A percentile compares a stretch with the other conserved stretches of the same genome.
These are phyloP conservation scores for Hylaea fasciaria DNA, from an alignment of 2,888 invertebrate species.

Conservation along the genomic window DNA sequence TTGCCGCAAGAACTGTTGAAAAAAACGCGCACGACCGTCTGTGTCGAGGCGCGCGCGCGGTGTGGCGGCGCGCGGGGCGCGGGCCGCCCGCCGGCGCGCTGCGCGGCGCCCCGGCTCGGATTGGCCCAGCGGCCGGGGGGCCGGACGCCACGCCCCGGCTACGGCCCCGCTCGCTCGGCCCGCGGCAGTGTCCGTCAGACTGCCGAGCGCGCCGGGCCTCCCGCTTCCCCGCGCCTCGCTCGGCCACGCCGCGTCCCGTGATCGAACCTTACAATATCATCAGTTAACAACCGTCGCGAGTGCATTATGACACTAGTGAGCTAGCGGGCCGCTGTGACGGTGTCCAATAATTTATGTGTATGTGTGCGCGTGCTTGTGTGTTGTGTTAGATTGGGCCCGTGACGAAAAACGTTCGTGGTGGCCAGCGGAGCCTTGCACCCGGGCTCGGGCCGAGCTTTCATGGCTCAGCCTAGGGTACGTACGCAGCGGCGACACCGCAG, in stretches of 20 bases:
- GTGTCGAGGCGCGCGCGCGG: conserved; percentile 65
- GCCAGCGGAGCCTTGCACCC: conserved; percentile 85
- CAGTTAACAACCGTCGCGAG: conserved; percentile 75
- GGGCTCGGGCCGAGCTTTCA: conserved; percentile 91
- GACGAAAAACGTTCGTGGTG: conserved; percentile 82
- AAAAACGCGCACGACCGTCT: conserved; percentile 68
- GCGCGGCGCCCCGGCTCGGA: conserved; percentile 37
- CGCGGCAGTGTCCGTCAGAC: conserved; percentile 84
- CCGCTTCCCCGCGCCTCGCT: conserved; percentile 83
- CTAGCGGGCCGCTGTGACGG: conserved; percentile 84
- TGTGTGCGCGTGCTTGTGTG: conserved; percentile 83
- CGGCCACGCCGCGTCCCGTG: conserved; percentile 80
- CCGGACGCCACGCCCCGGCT: conserved; percentile 64
- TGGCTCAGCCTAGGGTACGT: conserved; percentile 96
- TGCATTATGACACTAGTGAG: conserved; percentile 85
- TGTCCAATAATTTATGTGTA: conserved; percentile 78
- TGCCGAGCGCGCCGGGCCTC: conserved; percentile 85
- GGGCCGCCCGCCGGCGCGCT: conserved; percentile 29
- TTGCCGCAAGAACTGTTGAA: conserved; percentile 64
- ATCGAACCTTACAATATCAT: conserved; percentile 66
- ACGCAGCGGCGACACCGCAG: conserved; percentile 50
- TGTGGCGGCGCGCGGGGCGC: conserved; percentile 57
- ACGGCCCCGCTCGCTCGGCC: conserved; percentile 65
- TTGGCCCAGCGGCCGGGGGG: conserved; percentile 43
- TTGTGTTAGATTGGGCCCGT: conserved; percentile 81